Conservation (phyloP, 1,140 invertebrate species). For the Papilio xuthus region DNA sequence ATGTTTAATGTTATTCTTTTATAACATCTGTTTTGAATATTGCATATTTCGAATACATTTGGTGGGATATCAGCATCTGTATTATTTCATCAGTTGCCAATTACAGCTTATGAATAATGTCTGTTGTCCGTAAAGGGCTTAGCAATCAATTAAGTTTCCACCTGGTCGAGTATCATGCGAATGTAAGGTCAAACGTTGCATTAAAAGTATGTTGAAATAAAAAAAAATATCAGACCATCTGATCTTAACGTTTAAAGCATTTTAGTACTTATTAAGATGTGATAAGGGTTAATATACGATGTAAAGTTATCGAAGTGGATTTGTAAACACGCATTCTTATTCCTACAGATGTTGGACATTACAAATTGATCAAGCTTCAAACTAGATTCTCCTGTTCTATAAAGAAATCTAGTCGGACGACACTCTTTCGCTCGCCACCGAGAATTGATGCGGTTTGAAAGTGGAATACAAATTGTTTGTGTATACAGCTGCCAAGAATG, state of each 20-base stretch:
- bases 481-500: slow-evolving; percentile 21
- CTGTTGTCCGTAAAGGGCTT: slow-evolving; percentile 26
- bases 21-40: neutral
- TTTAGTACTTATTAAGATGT: neutral
- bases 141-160: slow-evolving; percentile 42
- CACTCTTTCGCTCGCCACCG: slow-evolving; percentile 25
- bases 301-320: neutral
- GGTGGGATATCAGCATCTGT: neutral
- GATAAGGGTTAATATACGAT: slow-evolving; percentile 9
- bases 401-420: slow-evolving; percentile 37
- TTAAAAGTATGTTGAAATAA: slow-evolving; percentile 19
- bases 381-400: slow-evolving; percentile 36
- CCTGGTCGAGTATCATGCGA: slow-evolving; percentile 40
- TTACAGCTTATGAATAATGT: slow-evolving; percentile 40
- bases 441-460: slow-evolving; percentile 30
- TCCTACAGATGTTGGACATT: slow-evolving; percentile 33
- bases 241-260: neutral
- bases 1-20: no score
- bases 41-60: neutral
- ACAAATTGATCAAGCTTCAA: slow-evolving; percentile 38
- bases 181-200: slow-evolving; percentile 31
- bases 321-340: slow-evolving; percentile 27
- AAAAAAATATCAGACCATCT: slow-evolving; percentile 29
- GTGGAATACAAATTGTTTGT: slow-evolving; percentile 26
- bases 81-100: slow-evolving; percentile 23